A percentile compares a stretch with the other conserved stretches of the same genome.
Evolutionary conservation across 2,888 invertebrate genomes (phyloP).

Genomic region (Calameuta pallipes): DNA sequence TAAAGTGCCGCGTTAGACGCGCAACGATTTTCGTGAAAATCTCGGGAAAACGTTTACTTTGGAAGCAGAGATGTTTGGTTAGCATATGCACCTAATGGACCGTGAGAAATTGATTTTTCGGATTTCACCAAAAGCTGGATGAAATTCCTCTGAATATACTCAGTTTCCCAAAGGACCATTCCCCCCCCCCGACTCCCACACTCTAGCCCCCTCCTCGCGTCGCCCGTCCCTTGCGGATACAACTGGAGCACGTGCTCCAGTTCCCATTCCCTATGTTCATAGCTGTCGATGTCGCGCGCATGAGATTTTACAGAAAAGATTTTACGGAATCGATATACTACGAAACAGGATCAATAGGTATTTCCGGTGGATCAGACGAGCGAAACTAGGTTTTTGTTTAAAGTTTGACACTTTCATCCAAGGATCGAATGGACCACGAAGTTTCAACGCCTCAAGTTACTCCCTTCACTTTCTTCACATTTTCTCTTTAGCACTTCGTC

Average conservation of each 20-base stretch:
- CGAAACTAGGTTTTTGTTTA: background rate
- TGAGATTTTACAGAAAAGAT: background rate
- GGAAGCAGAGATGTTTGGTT: conserved; percentile 47
- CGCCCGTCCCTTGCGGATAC: background rate
- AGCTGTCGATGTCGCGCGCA: background rate
- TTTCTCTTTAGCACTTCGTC: conserved; percentile 7
- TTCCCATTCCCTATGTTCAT: background rate
- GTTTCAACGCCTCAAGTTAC: background rate
- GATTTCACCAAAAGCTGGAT: conserved; percentile 25
- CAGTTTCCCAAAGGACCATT: background rate
- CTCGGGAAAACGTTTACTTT: conserved; percentile 20
- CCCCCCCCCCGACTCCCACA: too few species aligned
- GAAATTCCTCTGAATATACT: background rate
- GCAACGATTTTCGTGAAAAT: background rate
- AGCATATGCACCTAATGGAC: conserved; percentile 57
- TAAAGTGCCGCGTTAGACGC: background rate
- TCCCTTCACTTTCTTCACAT: conserved; percentile 30
- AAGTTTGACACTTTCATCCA: background rate
- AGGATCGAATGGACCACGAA: background rate
- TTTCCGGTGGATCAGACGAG: background rate
- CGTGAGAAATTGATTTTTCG: conserved; percentile 59
- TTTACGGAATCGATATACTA: background rate
- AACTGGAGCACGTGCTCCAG: background rate
- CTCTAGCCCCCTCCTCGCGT: too few species aligned
- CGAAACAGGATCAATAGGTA: background rate